Percentiles rank a stretch among this genome's conserved stretches.
Evolutionary conservation across 2,888 invertebrate genomes (phyloP).

Genomic region (Rotaria sp.): DNA sequence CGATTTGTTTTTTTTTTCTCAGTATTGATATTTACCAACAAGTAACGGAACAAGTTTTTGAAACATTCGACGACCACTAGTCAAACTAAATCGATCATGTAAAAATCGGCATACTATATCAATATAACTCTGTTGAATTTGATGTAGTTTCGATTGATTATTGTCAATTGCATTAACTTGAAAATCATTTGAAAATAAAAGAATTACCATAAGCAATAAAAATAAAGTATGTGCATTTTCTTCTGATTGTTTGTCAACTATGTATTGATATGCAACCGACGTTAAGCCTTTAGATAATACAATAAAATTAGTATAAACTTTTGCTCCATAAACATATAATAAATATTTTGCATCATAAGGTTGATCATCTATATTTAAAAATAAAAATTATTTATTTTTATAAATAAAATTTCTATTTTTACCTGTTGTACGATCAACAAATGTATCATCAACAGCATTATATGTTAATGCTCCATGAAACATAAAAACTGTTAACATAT

Average conservation of each 20-base stretch:
- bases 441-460: neutral
- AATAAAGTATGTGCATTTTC: neutral
- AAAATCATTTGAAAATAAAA: neutral
- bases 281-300: neutral
- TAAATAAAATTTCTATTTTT: neutral
- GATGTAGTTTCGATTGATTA: neutral
- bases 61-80: neutral
- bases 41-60: neutral
- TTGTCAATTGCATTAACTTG: neutral
- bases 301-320: neutral
- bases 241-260: neutral
- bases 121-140: constrained; percentile 9
- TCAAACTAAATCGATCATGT: neutral
- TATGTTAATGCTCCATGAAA: constrained; percentile 26
- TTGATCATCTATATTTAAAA: neutral
- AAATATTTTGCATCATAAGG: constrained; percentile 28
- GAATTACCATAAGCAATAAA: neutral
- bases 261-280: neutral
- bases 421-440: constrained; percentile 13
- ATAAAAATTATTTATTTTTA: neutral
- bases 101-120: constrained; percentile 14
- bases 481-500: constrained; percentile 24
- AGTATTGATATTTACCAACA: neutral
- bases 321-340: neutral
- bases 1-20: neutral